These are phyloP conservation scores for Parapsyche elsis DNA, from an alignment of 1,140 invertebrate species.

Conservation along the genomic window DNA sequence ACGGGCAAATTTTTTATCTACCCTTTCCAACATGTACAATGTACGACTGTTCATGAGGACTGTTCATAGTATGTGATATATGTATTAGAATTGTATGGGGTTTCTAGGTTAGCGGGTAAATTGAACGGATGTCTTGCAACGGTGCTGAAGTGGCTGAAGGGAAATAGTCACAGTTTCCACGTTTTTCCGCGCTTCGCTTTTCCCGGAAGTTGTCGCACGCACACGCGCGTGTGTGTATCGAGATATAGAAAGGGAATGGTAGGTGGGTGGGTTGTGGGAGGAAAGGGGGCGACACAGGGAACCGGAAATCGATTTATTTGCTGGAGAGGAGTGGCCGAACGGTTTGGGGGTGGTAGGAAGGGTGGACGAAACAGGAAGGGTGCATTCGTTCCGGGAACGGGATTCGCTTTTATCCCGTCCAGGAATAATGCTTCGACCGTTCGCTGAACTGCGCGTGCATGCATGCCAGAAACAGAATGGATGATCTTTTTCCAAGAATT, in stretches of 20 bases:
- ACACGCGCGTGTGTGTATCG: background rate
- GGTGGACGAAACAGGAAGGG: constrained; percentile 1
- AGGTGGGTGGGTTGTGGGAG: background rate
- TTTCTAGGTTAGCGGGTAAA: constrained; percentile 27
- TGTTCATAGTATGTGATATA: no score
- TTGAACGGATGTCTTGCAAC: constrained; percentile 4
- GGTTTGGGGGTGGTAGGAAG: background rate
- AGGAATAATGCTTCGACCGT: constrained; percentile 29
- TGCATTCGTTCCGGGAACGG: constrained; percentile 33
- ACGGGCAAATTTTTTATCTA: no score
- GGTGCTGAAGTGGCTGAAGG: background rate
- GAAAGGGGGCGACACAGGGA: background rate
- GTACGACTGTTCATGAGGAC: no score
- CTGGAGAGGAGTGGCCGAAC: background rate
- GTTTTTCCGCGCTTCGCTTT: constrained; percentile 1
- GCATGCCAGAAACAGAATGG: background rate
- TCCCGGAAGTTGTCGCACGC: constrained; percentile 12
- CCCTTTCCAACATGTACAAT: no score
- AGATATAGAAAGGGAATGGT: background rate
- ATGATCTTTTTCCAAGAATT: background rate
- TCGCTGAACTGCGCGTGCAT: background rate
- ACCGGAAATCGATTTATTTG: constrained; percentile 45
- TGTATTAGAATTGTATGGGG: no score
- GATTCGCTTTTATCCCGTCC: constrained; percentile 30
- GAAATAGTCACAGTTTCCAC: constrained; percentile 32